Conservation (phyloP, 2,888 invertebrate genomes). For the Eristalinus sepulchralis region DNA sequence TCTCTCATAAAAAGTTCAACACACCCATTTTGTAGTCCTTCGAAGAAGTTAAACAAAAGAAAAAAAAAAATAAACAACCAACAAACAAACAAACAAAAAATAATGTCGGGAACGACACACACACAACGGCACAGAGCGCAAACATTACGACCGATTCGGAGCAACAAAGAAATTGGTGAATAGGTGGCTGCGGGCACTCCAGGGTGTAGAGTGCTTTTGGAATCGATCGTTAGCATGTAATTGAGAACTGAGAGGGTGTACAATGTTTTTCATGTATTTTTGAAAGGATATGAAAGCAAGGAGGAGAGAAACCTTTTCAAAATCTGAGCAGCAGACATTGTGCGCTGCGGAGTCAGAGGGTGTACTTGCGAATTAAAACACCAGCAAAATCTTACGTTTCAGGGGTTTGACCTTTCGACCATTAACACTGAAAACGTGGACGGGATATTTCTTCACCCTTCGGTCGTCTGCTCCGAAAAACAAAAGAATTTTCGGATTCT, state of each 20-base stretch:
- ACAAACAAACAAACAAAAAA: constrained; percentile 9
- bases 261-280: neutral
- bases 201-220: neutral
- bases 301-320: neutral
- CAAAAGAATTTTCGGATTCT: no score
- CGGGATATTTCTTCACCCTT: no score
- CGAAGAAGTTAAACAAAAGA: constrained; percentile 9
- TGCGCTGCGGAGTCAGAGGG: neutral
- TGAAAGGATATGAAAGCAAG: neutral
- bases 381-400: neutral
- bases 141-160: neutral
- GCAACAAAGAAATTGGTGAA: neutral
- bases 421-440: no score
- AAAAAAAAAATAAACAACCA: neutral
- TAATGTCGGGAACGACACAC: neutral
- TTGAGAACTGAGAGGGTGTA: neutral
- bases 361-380: neutral
- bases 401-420: no score
- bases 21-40: constrained; percentile 55
- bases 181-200: neutral
- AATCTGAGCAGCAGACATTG: neutral
- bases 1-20: constrained; percentile 42
- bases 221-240: neutral
- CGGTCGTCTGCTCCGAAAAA: no score
- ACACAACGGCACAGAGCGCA: neutral